These are phyloP conservation scores for Neodiprion pinetum DNA, from an alignment of 1,140 invertebrate species.

Conservation along the genomic window DNA sequence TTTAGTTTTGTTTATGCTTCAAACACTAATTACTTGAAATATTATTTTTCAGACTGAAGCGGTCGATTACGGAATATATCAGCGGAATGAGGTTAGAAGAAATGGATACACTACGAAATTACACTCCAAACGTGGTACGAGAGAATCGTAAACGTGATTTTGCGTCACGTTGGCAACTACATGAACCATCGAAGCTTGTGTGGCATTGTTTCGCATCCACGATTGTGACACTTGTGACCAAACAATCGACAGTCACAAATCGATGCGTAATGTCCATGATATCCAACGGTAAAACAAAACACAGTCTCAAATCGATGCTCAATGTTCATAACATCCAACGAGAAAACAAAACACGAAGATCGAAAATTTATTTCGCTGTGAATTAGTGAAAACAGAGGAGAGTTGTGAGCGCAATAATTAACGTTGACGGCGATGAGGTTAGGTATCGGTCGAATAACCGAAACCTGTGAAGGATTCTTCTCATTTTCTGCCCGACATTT, in stretches of 20 bases:
- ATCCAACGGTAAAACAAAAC: too few relatives aligned
- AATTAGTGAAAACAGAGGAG: too few relatives aligned
- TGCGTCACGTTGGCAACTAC: neutral
- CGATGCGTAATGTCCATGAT: neutral
- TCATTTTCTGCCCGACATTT: too few relatives aligned
- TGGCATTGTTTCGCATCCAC: neutral
- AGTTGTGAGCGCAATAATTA: too few relatives aligned
- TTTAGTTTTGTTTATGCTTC: too few relatives aligned
- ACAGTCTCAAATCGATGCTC: too few relatives aligned
- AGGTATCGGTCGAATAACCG: too few relatives aligned
- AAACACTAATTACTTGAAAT: neutral
- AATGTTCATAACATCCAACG: too few relatives aligned
- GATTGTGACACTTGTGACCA: neutral
- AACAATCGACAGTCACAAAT: neutral
- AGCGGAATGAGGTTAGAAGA: conserved; percentile 29
- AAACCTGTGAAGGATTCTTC: too few relatives aligned
- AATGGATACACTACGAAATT: neutral
- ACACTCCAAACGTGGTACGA: neutral
- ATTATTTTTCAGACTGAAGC: conserved; percentile 33
- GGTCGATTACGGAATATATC: conserved; percentile 8
- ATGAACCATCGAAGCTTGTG: neutral
- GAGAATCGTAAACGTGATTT: neutral
- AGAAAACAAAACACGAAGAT: too few relatives aligned
- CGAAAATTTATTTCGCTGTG: too few relatives aligned
- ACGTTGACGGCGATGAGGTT: too few relatives aligned